These are phyloP conservation scores for Oryzias dopingdopingensis DNA, from an alignment of 2,797 vertebrate species.

Conservation along the genomic window DNA sequence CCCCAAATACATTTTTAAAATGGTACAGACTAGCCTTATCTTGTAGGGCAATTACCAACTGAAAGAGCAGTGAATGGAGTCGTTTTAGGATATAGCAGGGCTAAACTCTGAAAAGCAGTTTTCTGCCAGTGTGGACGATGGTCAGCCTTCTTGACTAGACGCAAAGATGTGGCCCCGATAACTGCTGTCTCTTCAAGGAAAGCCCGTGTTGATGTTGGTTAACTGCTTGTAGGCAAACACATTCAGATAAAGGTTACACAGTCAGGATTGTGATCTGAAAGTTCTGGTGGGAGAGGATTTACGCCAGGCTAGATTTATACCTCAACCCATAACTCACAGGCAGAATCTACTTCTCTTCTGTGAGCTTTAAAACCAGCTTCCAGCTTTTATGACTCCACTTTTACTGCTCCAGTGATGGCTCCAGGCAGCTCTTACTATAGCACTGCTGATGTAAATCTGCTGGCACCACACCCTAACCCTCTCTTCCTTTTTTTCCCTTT, in stretches of 20 bases:
- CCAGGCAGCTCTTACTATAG: constrained; percentile 20
- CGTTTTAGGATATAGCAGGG: too few species aligned
- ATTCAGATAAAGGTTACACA: constrained; percentile 58
- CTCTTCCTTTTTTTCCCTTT: constrained; percentile 5
- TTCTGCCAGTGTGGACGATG: constrained; percentile 29
- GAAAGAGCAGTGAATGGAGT: too few species aligned
- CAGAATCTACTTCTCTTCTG: constrained; percentile 21
- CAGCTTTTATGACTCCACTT: constrained; percentile 20
- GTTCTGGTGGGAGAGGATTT: neutral
- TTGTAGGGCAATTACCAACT: constrained; percentile 9
- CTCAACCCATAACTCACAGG: constrained; percentile 7
- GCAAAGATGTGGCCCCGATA: constrained; percentile 48
- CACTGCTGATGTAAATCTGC: constrained; percentile 26
- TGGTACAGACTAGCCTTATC: constrained; percentile 37
- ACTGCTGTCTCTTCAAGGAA: constrained; percentile 26
- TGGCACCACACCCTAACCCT: constrained; percentile 2
- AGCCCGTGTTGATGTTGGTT: constrained; percentile 53
- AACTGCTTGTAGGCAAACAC: constrained; percentile 46
- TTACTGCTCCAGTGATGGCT: constrained; percentile 17
- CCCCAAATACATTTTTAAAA: constrained; percentile 11
- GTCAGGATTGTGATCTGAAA: constrained; percentile 20
- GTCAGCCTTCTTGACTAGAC: constrained; percentile 27
- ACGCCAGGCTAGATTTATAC: constrained; percentile 23
- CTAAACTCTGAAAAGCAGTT: constrained; percentile 8
- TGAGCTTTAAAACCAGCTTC: constrained; percentile 12